phyloP scores from a whole-genome alignment of 2,888 invertebrate genomes.

The Nomada ruficornis region DNA sequence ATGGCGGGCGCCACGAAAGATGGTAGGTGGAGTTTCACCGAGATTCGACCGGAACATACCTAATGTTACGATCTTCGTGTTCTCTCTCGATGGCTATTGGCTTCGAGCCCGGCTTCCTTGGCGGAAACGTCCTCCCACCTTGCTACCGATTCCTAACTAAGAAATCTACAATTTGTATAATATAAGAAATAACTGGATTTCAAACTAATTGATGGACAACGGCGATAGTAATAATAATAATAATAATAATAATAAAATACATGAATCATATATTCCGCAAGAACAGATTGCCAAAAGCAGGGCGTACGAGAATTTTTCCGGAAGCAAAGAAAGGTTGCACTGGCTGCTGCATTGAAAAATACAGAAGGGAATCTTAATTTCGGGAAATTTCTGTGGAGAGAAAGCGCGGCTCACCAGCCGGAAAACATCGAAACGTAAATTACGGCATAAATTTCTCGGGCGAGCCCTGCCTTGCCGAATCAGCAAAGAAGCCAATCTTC shows the following conservation, averaged over 20 bases:
- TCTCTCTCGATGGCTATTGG: conserved; percentile 64
- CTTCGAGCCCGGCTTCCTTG: conserved; percentile 66
- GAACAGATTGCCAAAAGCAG: not conserved
- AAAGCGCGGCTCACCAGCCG: not conserved
- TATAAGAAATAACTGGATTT: no score
- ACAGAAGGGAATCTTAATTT: conserved; percentile 33
- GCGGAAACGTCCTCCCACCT: conserved; percentile 61
- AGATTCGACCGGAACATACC: conserved; percentile 72
- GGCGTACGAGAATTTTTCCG: conserved; percentile 10
- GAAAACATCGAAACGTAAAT: conserved; percentile 24
- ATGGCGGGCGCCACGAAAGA: conserved; percentile 51
- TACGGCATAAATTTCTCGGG: conserved; percentile 25
- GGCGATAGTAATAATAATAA: not conserved
- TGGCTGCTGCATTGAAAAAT: conserved; percentile 1
- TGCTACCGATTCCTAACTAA: conserved; percentile 50
- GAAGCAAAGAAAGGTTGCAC: not conserved
- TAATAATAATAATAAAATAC: conserved; percentile 10
- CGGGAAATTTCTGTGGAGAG: conserved; percentile 11
- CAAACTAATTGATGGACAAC: not conserved
- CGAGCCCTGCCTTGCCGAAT: conserved; percentile 15
- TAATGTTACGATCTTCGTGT: conserved; percentile 68
- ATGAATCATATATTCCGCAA: no score
- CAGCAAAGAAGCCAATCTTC: conserved; percentile 32
- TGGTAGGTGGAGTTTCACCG: conserved; percentile 37
- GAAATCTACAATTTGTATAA: conserved; percentile 6